These are phyloP conservation scores for Andricus curvator DNA, from an alignment of 2,888 invertebrate species.

Conservation along the genomic window DNA sequence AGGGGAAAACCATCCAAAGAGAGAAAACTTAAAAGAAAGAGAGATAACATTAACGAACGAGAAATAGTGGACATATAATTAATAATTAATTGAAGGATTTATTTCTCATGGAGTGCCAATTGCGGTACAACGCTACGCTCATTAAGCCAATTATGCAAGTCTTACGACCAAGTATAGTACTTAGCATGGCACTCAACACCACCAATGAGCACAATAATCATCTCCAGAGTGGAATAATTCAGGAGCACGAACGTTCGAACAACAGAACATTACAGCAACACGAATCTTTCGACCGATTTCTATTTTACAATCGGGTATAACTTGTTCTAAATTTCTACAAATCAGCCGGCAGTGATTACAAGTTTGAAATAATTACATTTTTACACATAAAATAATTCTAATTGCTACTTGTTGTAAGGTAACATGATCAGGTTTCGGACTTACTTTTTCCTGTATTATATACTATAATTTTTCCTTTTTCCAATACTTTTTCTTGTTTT, in stretches of 20 bases:
- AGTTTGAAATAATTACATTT: too few relatives aligned
- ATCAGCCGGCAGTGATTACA: too few relatives aligned
- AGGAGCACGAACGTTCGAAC: slow-evolving; percentile 19
- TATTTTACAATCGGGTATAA: slow-evolving; percentile 41
- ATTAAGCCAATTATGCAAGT: slow-evolving; percentile 55
- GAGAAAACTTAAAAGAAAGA: neutral
- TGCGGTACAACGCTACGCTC: slow-evolving; percentile 36
- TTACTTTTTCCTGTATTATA: too few relatives aligned
- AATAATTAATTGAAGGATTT: slow-evolving; percentile 65
- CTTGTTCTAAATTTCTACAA: too few relatives aligned
- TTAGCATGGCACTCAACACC: slow-evolving; percentile 36
- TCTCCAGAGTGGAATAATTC: slow-evolving; percentile 52
- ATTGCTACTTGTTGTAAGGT: too few relatives aligned
- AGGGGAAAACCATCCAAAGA: neutral
- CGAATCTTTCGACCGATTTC: slow-evolving; percentile 50
- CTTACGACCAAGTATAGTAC: slow-evolving; percentile 26
- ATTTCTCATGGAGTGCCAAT: slow-evolving; percentile 53
- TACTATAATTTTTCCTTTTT: too few relatives aligned
- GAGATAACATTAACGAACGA: neutral
- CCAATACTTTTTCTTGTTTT: too few relatives aligned
- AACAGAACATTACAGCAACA: neutral
- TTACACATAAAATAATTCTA: too few relatives aligned
- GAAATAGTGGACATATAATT: slow-evolving; percentile 54
- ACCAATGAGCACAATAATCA: slow-evolving; percentile 53
- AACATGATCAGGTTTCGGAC: too few relatives aligned